Evolutionary conservation across 2,888 invertebrate genomes (phyloP).

Genomic region (Xanthorhoe designata): DNA sequence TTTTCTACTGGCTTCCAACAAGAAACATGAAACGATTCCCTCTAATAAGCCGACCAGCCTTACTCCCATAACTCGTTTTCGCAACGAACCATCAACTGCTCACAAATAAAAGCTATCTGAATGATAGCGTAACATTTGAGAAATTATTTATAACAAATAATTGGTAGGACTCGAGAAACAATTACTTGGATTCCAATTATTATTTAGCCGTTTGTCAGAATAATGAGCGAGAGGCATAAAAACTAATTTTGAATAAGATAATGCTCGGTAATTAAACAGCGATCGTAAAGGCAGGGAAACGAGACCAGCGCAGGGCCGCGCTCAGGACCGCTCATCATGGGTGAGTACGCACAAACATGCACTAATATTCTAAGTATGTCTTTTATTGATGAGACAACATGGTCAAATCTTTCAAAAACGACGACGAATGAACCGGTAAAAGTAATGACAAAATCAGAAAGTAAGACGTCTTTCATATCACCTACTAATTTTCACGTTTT

Average conservation of each 20-base stretch:
- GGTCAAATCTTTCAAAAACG: too few relatives aligned
- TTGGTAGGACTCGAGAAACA: slow-evolving; percentile 10
- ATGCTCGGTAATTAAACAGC: slow-evolving; percentile 29
- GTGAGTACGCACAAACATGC: too few relatives aligned
- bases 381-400: too few relatives aligned
- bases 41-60: not conserved
- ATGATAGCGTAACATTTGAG: slow-evolving; percentile 5
- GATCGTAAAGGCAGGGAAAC: slow-evolving; percentile 27
- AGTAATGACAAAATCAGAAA: too few relatives aligned
- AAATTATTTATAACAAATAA: slow-evolving; percentile 1
- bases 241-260: slow-evolving; percentile 32
- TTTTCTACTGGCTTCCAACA: not conserved
- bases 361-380: too few relatives aligned
- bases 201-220: slow-evolving; percentile 20
- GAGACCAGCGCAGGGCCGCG: slow-evolving; percentile 4
- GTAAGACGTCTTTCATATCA: too few relatives aligned
- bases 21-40: not conserved
- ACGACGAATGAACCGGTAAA: too few relatives aligned
- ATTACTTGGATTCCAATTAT: slow-evolving; percentile 16
- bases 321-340: not conserved
- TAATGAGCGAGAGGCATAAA: slow-evolving; percentile 26
- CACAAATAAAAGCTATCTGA: slow-evolving; percentile 1
- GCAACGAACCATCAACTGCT: not conserved
- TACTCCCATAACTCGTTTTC: not conserved
- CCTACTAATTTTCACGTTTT: too few relatives aligned